Evolutionary conservation across 2,888 invertebrate genomes (phyloP).

Genomic region (Pteria penguin): DNA sequence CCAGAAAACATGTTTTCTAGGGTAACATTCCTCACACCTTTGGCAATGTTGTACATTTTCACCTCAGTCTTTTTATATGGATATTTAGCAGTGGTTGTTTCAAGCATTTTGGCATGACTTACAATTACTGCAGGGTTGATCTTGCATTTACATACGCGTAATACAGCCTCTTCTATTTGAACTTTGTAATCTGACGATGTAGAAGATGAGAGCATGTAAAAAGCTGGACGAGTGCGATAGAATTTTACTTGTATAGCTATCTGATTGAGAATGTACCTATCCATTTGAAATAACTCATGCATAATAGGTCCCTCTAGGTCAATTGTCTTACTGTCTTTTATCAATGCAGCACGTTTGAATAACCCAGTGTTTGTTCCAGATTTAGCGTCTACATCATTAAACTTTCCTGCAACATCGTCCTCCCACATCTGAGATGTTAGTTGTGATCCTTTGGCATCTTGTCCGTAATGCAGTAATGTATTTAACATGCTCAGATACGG

Average conservation of each 20-base stretch:
- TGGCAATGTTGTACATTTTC: slow-evolving; percentile 33
- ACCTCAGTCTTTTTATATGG: slow-evolving; percentile 29
- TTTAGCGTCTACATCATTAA: slow-evolving; percentile 13
- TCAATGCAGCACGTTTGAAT: slow-evolving; percentile 18
- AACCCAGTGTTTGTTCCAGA: slow-evolving; percentile 30
- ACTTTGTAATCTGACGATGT: slow-evolving; percentile 12
- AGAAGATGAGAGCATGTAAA: slow-evolving; percentile 6
- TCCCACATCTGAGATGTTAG: slow-evolving; percentile 15
- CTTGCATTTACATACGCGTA: slow-evolving; percentile 38
- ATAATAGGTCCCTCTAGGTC: slow-evolving; percentile 44
- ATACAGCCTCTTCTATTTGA: slow-evolving; percentile 28
- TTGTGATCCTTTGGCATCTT: slow-evolving; percentile 12
- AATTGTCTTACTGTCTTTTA: slow-evolving; percentile 21
- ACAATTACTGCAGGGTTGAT: slow-evolving; percentile 32
- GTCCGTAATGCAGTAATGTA: not conserved
- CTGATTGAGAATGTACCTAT: slow-evolving; percentile 32
- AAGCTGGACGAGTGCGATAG: slow-evolving; percentile 15
- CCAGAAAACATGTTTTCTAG: slow-evolving; percentile 46
- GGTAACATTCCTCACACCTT: slow-evolving; percentile 24
- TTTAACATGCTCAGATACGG: slow-evolving; percentile 8
- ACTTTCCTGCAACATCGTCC: slow-evolving; percentile 3
- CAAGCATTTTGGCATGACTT: slow-evolving; percentile 17
- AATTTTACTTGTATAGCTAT: slow-evolving; percentile 33
- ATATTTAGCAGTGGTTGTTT: slow-evolving; percentile 31
- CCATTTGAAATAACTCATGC: slow-evolving; percentile 17